A percentile compares a stretch with the other conserved stretches of the same genome.
These are phyloP conservation scores for Etheostoma perlongum DNA, from an alignment of 2,797 vertebrate genomes.

Conservation along the genomic window DNA sequence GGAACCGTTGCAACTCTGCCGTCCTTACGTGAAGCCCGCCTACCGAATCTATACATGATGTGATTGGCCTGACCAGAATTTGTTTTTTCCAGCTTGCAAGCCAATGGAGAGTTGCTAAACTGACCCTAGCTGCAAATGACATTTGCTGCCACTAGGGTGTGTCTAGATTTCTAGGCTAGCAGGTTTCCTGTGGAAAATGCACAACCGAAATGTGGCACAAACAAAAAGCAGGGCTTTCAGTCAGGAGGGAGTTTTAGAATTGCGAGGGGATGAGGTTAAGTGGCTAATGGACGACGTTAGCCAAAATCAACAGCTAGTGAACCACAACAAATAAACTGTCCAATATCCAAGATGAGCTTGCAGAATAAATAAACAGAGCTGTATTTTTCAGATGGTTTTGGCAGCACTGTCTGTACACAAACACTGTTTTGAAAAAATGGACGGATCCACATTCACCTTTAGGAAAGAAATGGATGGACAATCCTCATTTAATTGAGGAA, in stretches of 20 bases:
- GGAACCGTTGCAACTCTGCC: no score
- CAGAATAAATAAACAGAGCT: constrained; percentile 57
- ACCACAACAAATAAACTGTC: constrained; percentile 34
- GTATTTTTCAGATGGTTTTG: constrained; percentile 46
- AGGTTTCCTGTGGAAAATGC: constrained; percentile 23
- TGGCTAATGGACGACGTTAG: constrained; percentile 43
- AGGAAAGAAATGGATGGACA: constrained; percentile 4
- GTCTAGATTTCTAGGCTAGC: background rate
- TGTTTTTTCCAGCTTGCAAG: no score
- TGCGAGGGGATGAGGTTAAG: constrained; percentile 17
- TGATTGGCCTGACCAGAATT: no score
- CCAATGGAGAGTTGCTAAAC: no score
- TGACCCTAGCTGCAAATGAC: no score
- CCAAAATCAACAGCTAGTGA: constrained; percentile 61
- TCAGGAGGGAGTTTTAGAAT: constrained; percentile 29
- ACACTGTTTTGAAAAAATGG: constrained; percentile 49
- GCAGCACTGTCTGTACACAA: constrained; percentile 46
- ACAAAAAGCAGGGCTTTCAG: constrained; percentile 31
- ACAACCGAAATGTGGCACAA: constrained; percentile 35
- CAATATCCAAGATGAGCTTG: constrained; percentile 46
- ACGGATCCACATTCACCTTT: constrained; percentile 29
- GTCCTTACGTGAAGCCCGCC: no score
- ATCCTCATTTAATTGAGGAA: constrained; percentile 16
- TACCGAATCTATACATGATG: no score
- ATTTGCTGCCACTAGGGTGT: no score